These are phyloP conservation scores for Nothobranchius furzeri DNA, from an alignment of 2,113 vertebrate genomes.

Conservation along the genomic window DNA sequence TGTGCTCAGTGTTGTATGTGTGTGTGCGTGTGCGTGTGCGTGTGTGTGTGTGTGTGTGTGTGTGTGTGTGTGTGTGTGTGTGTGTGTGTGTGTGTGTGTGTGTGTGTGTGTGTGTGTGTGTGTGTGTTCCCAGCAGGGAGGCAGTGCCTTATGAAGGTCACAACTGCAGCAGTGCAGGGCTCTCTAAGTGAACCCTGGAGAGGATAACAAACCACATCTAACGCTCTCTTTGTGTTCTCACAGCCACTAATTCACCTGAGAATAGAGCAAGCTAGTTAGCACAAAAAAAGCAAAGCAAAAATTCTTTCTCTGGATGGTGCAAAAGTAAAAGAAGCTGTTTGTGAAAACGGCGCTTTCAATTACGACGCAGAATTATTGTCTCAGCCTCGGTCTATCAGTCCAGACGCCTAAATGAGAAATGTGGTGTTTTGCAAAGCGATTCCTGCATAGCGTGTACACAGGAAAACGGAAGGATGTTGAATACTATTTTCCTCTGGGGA, in stretches of 20 bases:
- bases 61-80: slow-evolving; percentile 19
- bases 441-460: slow-evolving; percentile 37
- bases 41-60: slow-evolving; percentile 50
- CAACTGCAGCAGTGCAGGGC: slow-evolving; percentile 77
- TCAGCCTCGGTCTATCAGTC: slow-evolving; percentile 21
- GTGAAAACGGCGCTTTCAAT: slow-evolving; percentile 44
- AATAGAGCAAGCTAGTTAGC: slow-evolving; percentile 43
- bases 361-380: slow-evolving; percentile 56
- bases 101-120: slow-evolving; percentile 59
- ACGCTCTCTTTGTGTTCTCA: slow-evolving; percentile 67
- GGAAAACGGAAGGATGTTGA: slow-evolving; percentile 66
- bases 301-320: slow-evolving; percentile 3
- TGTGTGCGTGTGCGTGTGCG: slow-evolving; percentile 14
- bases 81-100: slow-evolving; percentile 47
- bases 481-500: slow-evolving; percentile 62
- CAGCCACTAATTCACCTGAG: slow-evolving; percentile 62
- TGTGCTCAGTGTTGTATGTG: slow-evolving; percentile 61
- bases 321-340: slow-evolving; percentile 24
- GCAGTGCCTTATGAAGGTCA: slow-evolving; percentile 80
- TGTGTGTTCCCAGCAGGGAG: slow-evolving; percentile 78
- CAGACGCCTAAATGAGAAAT: slow-evolving; percentile 58
- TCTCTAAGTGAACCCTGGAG: slow-evolving; percentile 78
- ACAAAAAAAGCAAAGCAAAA: slow-evolving; percentile 27
- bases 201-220: slow-evolving; percentile 75
- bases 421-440: slow-evolving; percentile 65